Evolutionary conservation across 2,113 vertebrate genomes (phyloP).

Genomic region (Okapia johnstoni): DNA sequence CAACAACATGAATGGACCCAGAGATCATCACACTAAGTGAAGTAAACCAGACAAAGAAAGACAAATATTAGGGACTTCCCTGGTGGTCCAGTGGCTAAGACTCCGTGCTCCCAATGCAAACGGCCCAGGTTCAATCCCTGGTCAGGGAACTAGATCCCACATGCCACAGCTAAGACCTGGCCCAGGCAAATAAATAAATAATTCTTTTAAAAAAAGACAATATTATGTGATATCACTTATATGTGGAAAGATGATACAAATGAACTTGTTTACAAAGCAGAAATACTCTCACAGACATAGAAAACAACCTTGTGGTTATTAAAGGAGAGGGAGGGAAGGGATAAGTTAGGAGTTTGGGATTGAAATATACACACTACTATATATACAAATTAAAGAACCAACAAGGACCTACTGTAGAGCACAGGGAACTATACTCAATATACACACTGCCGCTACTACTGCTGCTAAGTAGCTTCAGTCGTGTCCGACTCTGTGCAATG

Average conservation of each 20-base stretch:
- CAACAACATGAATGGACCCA: neutral
- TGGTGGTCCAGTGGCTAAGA: neutral
- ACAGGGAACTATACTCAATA: neutral
- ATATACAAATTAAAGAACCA: neutral
- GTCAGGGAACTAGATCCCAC: neutral
- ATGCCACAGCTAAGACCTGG: neutral
- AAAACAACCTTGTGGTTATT: neutral
- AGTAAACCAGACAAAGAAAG: neutral
- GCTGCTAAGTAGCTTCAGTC: too few species aligned
- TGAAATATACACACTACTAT: neutral
- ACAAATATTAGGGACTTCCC: neutral
- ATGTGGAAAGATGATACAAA: neutral
- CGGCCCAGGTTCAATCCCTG: neutral
- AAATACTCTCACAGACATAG: neutral
- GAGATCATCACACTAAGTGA: neutral
- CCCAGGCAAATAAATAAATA: neutral
- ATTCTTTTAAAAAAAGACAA: neutral
- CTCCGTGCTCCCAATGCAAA: rapidly evolving
- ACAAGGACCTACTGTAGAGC: neutral
- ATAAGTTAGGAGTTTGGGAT: neutral
- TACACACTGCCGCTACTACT: too few species aligned
- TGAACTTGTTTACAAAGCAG: neutral
- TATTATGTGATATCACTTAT: neutral
- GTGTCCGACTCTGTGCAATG: too few species aligned
- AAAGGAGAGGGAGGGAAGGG: neutral